Conservation (phyloP, 1,140 invertebrate species). For the Magallana angulata region DNA sequence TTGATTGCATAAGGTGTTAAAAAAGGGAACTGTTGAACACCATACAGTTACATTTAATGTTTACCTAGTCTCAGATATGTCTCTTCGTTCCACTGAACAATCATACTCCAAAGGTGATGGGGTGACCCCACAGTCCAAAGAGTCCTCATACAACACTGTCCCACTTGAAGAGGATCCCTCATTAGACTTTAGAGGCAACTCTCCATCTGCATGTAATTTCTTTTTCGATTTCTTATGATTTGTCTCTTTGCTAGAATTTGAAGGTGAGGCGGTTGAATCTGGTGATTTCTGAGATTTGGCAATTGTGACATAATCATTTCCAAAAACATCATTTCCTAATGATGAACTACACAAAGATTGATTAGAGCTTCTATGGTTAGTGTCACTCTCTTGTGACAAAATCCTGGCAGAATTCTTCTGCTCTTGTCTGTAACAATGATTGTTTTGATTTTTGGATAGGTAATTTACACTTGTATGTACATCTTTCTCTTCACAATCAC, state of each 20-base stretch:
- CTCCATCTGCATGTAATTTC: not conserved
- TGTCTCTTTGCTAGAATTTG: not conserved
- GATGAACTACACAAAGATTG: not conserved
- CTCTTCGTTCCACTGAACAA: not conserved
- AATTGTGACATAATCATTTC: not conserved
- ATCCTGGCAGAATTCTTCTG: not conserved
- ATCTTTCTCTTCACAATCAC: not conserved
- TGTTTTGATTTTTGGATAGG: not conserved
- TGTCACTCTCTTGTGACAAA: not conserved
- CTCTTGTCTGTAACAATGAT: not conserved
- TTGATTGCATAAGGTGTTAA: not conserved
- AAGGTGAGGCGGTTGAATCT: not conserved
- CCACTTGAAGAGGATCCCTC: not conserved
- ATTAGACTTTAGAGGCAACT: not conserved
- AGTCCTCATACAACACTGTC: not conserved
- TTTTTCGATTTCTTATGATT: not conserved
- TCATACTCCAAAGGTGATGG: not conserved
- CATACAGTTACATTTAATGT: not conserved
- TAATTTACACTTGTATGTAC: not conserved
- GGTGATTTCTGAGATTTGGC: conserved; percentile 2
- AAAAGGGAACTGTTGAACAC: not conserved
- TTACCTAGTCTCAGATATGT: not conserved
- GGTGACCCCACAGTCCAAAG: not conserved
- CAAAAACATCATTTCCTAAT: not conserved
- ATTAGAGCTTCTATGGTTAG: not conserved